Evolutionary conservation across 2,797 vertebrate species (phyloP).

Genomic region (Tadarida brasiliensis): DNA sequence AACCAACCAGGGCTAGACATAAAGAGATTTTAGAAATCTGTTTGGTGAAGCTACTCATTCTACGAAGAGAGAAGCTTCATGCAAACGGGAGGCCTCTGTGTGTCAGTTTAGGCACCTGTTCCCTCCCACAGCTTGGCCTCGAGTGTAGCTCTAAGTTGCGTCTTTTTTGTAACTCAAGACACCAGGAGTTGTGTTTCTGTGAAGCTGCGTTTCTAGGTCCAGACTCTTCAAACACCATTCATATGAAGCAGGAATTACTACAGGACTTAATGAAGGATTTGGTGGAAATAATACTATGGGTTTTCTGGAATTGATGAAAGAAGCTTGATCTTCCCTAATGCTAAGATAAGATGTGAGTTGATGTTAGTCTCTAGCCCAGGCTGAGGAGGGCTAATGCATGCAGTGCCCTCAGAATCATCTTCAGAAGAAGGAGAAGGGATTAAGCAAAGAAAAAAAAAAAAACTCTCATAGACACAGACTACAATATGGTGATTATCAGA

Average conservation of each 20-base stretch:
- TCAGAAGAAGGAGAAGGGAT: not conserved
- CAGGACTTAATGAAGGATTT: not conserved
- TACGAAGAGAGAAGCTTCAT: not conserved
- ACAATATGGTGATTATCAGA: no score
- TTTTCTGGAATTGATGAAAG: not conserved
- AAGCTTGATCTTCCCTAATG: not conserved
- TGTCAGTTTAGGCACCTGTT: not conserved
- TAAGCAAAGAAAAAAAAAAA: no score
- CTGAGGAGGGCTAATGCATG: not conserved
- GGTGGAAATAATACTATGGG: not conserved
- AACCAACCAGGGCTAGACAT: no score
- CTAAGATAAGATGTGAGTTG: not conserved
- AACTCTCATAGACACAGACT: no score
- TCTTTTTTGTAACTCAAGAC: not conserved
- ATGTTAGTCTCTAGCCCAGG: not conserved
- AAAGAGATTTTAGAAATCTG: not conserved
- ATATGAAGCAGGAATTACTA: not conserved
- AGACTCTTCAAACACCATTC: not conserved
- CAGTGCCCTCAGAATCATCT: not conserved
- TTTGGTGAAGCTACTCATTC: not conserved
- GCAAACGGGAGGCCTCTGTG: not conserved
- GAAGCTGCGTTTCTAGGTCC: constrained; percentile 21
- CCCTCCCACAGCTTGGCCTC: not conserved
- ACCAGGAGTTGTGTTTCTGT: not conserved
- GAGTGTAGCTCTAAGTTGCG: not conserved